Conservation (phyloP, 1,140 invertebrate species). For the Achatina immaculata region DNA sequence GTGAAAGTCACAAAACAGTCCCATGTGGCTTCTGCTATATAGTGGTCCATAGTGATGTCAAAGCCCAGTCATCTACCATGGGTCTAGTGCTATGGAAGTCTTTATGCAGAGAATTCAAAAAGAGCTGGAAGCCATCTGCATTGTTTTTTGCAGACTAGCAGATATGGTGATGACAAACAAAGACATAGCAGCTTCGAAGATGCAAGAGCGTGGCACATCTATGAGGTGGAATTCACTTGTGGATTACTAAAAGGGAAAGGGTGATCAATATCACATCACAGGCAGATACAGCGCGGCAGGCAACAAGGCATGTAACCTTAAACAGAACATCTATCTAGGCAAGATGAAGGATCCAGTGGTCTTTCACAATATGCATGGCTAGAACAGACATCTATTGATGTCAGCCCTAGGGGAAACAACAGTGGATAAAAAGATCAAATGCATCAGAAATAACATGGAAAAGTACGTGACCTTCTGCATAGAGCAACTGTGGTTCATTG, state of each 20-base stretch:
- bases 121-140: no score
- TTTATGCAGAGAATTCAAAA: no score
- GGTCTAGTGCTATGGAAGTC: no score
- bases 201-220: neutral
- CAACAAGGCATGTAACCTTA: neutral
- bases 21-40: no score
- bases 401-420: neutral
- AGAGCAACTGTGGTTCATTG: neutral
- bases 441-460: conserved; percentile 4
- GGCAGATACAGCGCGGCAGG: neutral
- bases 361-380: neutral
- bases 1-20: no score
- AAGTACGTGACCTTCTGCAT: neutral
- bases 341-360: neutral
- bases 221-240: neutral
- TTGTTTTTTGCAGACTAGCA: no score
- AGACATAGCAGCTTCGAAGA: no score
- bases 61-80: no score
- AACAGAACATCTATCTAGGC: neutral
- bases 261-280: neutral
- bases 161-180: no score
- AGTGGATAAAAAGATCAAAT: neutral
- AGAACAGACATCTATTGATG: neutral
- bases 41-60: no score
- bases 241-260: neutral